Evolutionary conservation across 1,140 invertebrate genomes (phyloP).

Genomic region (Drosophila bocqueti): DNA sequence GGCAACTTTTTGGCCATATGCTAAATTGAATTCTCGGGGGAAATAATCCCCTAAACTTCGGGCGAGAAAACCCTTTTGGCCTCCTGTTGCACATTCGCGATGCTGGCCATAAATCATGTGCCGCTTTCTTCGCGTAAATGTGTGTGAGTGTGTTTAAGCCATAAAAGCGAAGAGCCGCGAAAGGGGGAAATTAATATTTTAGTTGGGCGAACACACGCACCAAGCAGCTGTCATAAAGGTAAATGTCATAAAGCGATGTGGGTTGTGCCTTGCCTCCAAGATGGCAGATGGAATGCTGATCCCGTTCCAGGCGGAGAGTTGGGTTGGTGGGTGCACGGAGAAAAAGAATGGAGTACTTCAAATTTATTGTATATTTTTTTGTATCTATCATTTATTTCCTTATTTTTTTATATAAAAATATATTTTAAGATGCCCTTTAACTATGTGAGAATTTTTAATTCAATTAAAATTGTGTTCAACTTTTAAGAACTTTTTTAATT

Average conservation of each 20-base stretch:
- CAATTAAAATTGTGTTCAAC: no score
- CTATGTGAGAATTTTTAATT: no score
- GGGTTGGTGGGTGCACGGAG: not conserved
- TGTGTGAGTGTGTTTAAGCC: constrained; percentile 38
- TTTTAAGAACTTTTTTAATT: no score
- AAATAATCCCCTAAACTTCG: not conserved
- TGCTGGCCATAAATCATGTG: constrained; percentile 68
- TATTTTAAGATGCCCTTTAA: not conserved
- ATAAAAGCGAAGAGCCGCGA: constrained; percentile 64
- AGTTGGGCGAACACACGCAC: constrained; percentile 50
- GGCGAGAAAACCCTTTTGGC: constrained; percentile 25
- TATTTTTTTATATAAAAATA: not conserved
- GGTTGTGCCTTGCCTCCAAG: constrained; percentile 23
- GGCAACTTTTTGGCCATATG: constrained; percentile 45
- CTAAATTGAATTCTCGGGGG: constrained; percentile 46
- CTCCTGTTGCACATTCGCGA: constrained; percentile 29
- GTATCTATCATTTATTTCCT: not conserved
- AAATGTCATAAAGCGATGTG: constrained; percentile 79
- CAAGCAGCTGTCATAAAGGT: constrained; percentile 78
- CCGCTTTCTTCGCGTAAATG: not conserved
- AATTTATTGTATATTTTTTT: not conserved
- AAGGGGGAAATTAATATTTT: constrained; percentile 78
- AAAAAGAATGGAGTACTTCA: not conserved
- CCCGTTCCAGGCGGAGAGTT: constrained; percentile 1
- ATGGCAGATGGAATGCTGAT: constrained; percentile 45